Evolutionary conservation across 2,888 invertebrate genomes (phyloP), one percentile per base, ranked within the genome.

Genomic region (Fragum whitleyi): DNA sequence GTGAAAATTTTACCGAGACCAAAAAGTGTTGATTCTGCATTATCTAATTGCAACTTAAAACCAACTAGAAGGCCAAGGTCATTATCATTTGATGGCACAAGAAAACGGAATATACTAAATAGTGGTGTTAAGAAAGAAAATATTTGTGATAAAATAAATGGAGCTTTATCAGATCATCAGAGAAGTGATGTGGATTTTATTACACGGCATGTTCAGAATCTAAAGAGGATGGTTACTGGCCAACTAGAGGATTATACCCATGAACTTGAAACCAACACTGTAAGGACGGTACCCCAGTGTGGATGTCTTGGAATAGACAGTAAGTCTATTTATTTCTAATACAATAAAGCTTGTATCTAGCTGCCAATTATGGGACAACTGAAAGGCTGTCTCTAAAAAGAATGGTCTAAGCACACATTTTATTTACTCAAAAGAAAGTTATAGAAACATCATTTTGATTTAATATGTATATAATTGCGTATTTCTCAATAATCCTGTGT

Each of bases 211-310:
- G 79, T 89, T 11, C 68, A 81, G 26, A 78, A 79, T 51, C 72
- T 89, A 23, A 79, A 81, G 55, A 69, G 65, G 3, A 71, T 73
- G 57, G 70, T 87, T 19, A 77, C 83, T 7, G 87, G 85, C 19
- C 75, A 86, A 14, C 29, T 65, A 93, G 96, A 88, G 9, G 86
- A 83, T 23, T 72, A 86, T 9, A 93, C 96, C 87, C 95, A 95
- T 83, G 94, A 95, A 86, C 92, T 95, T 85, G 95, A 95, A 93
- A 96, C 95, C 91, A 96, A 96, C 94, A 95, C 96, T 36, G 95
- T 97, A 93, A 96, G 97, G 72, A 97, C 97, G 95, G 97, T 97
- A 81, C 97, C 98, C n/a, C 96, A 96, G 91, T 98, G 98, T 94
- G 96, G 96, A 93, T 98, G 98, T 95, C 97, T 97, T 94, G 97